Conservation (phyloP, 2,888 invertebrate species). For the Habrosyne pyritoides region DNA sequence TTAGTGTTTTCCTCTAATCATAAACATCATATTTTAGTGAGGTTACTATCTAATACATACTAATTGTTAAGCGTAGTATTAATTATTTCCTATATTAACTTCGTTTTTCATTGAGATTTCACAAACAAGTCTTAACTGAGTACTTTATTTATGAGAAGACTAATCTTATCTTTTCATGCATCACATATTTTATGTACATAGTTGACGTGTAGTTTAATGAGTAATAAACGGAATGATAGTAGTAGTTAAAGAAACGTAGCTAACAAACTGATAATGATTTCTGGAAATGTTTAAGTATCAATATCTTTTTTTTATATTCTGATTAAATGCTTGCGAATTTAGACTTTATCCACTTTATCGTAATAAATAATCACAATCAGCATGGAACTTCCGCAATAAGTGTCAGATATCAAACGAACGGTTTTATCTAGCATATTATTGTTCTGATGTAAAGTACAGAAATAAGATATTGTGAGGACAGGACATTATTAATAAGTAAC, state of each 20-base stretch:
- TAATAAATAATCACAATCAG: not conserved
- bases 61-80: not conserved
- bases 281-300: constrained; percentile 14
- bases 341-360: not conserved
- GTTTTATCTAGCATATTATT: not conserved
- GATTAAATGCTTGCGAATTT: not conserved
- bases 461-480: constrained; percentile 7
- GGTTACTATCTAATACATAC: not conserved
- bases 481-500: constrained; percentile 26
- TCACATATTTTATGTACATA: constrained; percentile 17
- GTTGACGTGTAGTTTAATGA: not conserved
- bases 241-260: constrained; percentile 8
- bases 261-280: constrained; percentile 19
- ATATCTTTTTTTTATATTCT: not conserved
- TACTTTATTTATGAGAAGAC: constrained; percentile 6
- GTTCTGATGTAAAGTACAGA: not conserved
- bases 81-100: not conserved
- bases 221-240: constrained; percentile 18
- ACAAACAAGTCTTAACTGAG: not conserved
- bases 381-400: not conserved
- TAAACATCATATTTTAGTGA: not conserved
- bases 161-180: constrained; percentile 26
- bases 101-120: not conserved
- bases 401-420: not conserved
- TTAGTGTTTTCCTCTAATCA: not conserved